These are phyloP conservation scores for Rotaria macrura DNA, from an alignment of 2,888 invertebrate genomes.

Conservation along the genomic window DNA sequence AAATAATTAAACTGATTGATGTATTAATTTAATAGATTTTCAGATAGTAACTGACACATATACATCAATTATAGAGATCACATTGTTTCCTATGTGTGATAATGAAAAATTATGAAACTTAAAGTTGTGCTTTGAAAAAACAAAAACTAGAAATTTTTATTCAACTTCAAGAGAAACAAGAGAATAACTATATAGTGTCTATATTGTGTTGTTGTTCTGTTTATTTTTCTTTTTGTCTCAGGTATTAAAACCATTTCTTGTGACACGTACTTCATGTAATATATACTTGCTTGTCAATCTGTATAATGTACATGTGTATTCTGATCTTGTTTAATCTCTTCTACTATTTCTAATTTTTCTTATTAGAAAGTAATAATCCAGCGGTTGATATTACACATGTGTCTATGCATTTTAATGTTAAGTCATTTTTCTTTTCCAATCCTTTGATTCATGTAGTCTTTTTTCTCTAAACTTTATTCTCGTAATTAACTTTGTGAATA, in stretches of 20 bases:
- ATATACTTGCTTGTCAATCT: not conserved
- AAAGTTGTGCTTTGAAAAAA: too few species aligned
- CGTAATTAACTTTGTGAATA: not conserved
- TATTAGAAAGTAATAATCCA: not conserved
- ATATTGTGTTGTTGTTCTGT: not conserved
- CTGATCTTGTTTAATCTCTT: not conserved
- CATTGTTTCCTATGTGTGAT: too few species aligned
- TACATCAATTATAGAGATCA: too few species aligned
- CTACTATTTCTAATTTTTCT: not conserved
- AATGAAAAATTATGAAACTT: too few species aligned
- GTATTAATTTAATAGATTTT: too few species aligned
- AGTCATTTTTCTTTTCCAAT: not conserved
- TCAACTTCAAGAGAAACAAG: too few species aligned
- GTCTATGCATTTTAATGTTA: not conserved
- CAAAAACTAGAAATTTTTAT: too few species aligned
- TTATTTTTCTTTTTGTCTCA: not conserved
- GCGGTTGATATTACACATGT: not conserved
- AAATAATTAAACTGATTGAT: too few species aligned
- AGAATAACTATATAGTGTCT: too few species aligned
- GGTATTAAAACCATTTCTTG: not conserved
- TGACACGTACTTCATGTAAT: too few species aligned
- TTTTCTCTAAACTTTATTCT: not conserved
- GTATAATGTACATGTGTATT: not conserved
- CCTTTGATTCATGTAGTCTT: not conserved
- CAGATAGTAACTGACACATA: too few species aligned